Evolutionary conservation across 2,888 invertebrate species (phyloP).

Genomic region (Gastracanthus pulcherrimus): DNA sequence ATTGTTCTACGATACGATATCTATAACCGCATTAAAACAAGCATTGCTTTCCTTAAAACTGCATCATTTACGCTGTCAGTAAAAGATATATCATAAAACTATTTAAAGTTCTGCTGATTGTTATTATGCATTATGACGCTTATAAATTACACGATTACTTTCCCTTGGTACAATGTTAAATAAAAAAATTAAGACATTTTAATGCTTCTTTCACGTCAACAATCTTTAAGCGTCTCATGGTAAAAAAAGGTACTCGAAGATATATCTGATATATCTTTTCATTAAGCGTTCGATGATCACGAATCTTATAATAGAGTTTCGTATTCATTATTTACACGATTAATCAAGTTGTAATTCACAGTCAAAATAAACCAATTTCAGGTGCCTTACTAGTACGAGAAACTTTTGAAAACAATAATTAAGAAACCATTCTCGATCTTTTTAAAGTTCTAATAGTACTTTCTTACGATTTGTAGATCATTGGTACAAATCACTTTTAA

Average conservation of each 20-base stretch:
- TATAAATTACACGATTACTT: neutral
- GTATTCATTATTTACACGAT: neutral
- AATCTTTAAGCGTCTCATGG: neutral
- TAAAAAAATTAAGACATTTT: neutral
- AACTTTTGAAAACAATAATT: neutral
- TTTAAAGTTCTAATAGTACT: neutral
- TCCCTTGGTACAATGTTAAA: neutral
- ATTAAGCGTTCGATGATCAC: neutral
- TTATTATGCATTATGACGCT: neutral
- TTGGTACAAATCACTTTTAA: neutral
- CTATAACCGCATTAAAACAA: neutral
- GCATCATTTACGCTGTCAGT: neutral
- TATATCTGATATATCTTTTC: neutral
- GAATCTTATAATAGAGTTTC: neutral
- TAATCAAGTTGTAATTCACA: neutral
- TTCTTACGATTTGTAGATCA: neutral
- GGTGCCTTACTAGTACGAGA: neutral
- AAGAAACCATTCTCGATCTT: neutral
- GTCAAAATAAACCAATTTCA: neutral
- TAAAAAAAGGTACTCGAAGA: constrained; percentile 4
- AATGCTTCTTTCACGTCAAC: neutral
- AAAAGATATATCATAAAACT: neutral
- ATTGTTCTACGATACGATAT: neutral
- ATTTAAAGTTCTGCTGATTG: neutral
- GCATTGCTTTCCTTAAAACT: neutral